A percentile compares a stretch with the other conserved stretches of the same genome.
Evolutionary conservation across 2,113 vertebrate genomes (phyloP).

Genomic region (Barbus barbus): DNA sequence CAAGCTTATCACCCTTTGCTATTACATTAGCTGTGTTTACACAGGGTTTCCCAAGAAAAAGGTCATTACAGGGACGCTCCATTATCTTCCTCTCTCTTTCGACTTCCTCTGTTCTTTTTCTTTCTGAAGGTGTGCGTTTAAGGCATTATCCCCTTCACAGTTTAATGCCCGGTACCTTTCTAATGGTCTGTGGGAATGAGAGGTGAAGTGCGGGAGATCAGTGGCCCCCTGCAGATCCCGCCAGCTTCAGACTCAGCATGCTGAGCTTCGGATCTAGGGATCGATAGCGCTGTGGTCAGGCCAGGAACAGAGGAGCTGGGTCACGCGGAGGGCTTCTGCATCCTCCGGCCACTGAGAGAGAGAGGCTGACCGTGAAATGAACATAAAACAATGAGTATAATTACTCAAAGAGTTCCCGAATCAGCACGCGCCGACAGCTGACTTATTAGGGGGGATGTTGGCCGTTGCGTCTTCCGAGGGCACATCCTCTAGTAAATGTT

Average conservation of each 20-base stretch:
- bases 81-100: conserved; percentile 59
- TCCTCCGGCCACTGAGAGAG: conserved; percentile 31
- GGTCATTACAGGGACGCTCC: conserved; percentile 61
- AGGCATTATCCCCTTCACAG: conserved; percentile 51
- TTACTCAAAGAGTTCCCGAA: conserved; percentile 48
- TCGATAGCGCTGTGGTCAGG: conserved; percentile 51
- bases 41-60: conserved; percentile 63
- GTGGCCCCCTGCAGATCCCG: background rate
- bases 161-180: conserved; percentile 54
- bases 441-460: conserved; percentile 50
- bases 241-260: conserved; percentile 11
- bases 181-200: conserved; percentile 54
- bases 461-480: conserved; percentile 20
- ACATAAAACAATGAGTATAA: conserved; percentile 55
- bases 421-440: conserved; percentile 37
- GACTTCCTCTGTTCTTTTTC: conserved; percentile 37
- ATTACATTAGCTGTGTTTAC: conserved; percentile 72
- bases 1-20: conserved; percentile 61
- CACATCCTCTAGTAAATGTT: conserved; percentile 33
- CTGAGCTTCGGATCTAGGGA: conserved; percentile 34
- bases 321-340: conserved; percentile 39
- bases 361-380: conserved; percentile 61
- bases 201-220: conserved; percentile 35
- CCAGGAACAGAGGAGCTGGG: conserved; percentile 30
- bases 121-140: conserved; percentile 53